Percentiles rank a stretch among this genome's conserved stretches.
Conservation (phyloP, 2,888 invertebrate species). For the Muschampia plurimacula region DNA sequence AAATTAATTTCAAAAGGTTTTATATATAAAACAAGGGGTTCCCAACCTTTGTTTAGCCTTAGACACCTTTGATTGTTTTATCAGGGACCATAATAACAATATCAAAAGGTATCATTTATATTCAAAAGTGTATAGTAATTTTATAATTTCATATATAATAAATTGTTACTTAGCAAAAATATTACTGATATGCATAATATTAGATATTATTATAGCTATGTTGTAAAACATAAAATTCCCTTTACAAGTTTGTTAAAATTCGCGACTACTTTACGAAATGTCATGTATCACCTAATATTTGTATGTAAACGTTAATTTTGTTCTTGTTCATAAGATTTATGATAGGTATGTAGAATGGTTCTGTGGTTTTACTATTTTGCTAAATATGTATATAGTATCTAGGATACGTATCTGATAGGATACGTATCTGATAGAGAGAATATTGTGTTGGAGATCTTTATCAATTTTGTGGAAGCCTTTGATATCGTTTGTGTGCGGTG, state of each 20-base stretch:
- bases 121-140: too few relatives aligned
- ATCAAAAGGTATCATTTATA: too few relatives aligned
- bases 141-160: too few relatives aligned
- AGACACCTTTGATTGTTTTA: neutral
- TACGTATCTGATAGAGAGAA: neutral
- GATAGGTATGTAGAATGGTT: neutral
- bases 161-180: too few relatives aligned
- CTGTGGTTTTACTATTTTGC: neutral
- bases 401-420: slow-evolving; percentile 1
- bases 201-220: too few relatives aligned
- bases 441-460: slow-evolving; percentile 31
- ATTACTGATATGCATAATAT: neutral
- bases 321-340: neutral
- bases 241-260: neutral
- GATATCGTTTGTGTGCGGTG: slow-evolving; percentile 19
- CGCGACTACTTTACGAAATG: neutral
- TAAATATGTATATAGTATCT: neutral
- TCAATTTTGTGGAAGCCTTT: slow-evolving; percentile 35
- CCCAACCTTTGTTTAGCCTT: too few relatives aligned
- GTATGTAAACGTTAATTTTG: neutral
- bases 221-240: neutral
- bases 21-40: too few relatives aligned
- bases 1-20: too few relatives aligned
- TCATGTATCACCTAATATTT: too few relatives aligned
- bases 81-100: too few relatives aligned